phyloP scores from a whole-genome alignment of 2,113 vertebrate genomes.

The Suricata suricatta region DNA sequence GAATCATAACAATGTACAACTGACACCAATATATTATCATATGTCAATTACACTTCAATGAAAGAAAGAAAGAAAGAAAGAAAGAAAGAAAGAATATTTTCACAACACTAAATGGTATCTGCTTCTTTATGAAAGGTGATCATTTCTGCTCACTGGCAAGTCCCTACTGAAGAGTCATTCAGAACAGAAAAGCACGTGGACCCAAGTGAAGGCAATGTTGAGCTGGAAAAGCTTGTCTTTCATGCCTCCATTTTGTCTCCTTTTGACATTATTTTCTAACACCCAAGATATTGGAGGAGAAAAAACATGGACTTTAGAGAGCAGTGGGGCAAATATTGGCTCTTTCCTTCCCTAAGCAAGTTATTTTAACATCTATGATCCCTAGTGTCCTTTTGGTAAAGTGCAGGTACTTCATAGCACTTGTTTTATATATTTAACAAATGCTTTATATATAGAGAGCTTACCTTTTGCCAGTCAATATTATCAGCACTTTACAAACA shows the following conservation, averaged over 20 bases:
- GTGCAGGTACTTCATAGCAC: background rate
- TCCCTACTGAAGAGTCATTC: background rate
- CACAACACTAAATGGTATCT: background rate
- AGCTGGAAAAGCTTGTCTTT: background rate
- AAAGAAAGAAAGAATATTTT: background rate
- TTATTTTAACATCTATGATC: background rate
- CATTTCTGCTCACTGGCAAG: background rate
- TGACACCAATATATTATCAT: background rate
- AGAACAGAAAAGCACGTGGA: background rate
- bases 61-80: background rate
- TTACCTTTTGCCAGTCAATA: background rate
- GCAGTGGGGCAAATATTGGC: background rate
- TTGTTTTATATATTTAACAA: slow-evolving; percentile 23
- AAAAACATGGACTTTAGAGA: background rate
- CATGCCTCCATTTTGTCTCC: background rate
- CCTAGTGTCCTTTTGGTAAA: background rate
- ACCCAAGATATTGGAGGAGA: background rate
- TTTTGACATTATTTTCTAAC: background rate
- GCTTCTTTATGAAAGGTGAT: accelerated
- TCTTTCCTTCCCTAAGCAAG: background rate
- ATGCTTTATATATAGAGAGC: background rate
- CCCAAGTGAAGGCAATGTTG: background rate
- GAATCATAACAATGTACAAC: background rate
- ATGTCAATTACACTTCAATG: background rate
- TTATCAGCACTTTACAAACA: background rate